Base-by-base conservation (phyloP, 2,113 vertebrate genomes). In the Hippotragus niger region DNA sequence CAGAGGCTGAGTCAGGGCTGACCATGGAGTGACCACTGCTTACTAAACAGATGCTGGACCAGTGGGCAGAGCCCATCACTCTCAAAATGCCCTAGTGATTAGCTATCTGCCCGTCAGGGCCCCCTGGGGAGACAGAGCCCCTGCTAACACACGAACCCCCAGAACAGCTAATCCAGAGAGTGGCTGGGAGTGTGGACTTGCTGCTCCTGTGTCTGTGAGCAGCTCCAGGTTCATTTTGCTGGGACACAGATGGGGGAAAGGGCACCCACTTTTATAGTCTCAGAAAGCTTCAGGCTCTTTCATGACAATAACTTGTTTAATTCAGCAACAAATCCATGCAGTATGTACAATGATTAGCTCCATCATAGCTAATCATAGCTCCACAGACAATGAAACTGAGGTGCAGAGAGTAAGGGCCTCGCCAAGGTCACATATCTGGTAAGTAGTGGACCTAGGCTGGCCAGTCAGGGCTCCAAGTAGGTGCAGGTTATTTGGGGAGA, bases 151-250 rank as follows among this genome's bases (percentile, higher is more conserved):
- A 13, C 0, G 2, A 6, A 15, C 29, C 12, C 27, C 52, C 47
- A 3, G 4, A 13, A 19, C 7, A 43, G 21, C 71, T 74, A 74
- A 74, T 40, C 74, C 25, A 27, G 71, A 76, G 40, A n/a, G 43
- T 1, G 16, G 8, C 7, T 1, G 13, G 33, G 31, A 62, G 10
- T 2, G 0, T 3, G 13, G 62, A 16, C 16, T 14, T 36, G 36
- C 7, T 57, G n/a, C 43, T 80, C n/a, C 62, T 40, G 86, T 45
- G 25, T 58, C 33, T 25, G 3, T 7, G 2, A 17, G 33, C 6
- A 78, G 27, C 27, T 52, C 14, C 29, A 45, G 84, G 33, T 29
- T 60, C 50, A 10, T 27, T 57, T 45, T 74, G 14, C 74, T 2
- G 33, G 33, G 21, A 33, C 29, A 62, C 6, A n/a, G 13, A 45